These are phyloP conservation scores for Phalacrocorax carbo DNA, from an alignment of 2,113 vertebrate genomes.

Conservation along the genomic window DNA sequence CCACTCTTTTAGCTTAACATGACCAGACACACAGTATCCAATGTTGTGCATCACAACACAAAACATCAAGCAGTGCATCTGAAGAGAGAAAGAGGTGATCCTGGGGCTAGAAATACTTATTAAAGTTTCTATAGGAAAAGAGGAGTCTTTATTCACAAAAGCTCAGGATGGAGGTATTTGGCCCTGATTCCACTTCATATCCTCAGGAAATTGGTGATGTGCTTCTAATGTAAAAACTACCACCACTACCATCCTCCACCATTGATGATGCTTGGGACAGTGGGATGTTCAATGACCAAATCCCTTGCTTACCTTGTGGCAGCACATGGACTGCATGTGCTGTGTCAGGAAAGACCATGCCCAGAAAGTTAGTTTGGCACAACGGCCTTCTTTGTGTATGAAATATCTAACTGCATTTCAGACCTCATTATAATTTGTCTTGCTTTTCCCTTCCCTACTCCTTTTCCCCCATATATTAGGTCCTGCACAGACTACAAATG, in stretches of 20 bases:
- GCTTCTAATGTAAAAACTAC: neutral
- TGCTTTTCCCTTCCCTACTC: neutral
- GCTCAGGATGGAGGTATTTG: neutral
- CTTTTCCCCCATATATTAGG: neutral
- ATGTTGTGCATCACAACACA: accelerated
- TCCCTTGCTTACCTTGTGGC: neutral
- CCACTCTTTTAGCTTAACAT: constrained; percentile 5
- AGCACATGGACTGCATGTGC: neutral
- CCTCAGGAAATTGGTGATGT: neutral
- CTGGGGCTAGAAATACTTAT: neutral
- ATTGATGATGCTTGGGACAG: neutral
- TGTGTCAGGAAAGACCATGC: neutral
- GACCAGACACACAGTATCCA: constrained; percentile 45
- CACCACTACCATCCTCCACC: neutral
- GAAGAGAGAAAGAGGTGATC: neutral
- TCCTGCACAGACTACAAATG: neutral
- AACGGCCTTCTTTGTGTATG: neutral
- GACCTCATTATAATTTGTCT: neutral
- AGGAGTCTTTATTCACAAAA: neutral
- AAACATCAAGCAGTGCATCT: neutral
- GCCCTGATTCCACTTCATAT: neutral
- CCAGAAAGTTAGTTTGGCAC: neutral
- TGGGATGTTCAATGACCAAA: neutral
- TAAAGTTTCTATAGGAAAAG: neutral
- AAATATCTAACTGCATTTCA: neutral